These are phyloP conservation scores for Ormyrus thymus DNA, from an alignment of 2,888 invertebrate species.

Conservation along the genomic window DNA sequence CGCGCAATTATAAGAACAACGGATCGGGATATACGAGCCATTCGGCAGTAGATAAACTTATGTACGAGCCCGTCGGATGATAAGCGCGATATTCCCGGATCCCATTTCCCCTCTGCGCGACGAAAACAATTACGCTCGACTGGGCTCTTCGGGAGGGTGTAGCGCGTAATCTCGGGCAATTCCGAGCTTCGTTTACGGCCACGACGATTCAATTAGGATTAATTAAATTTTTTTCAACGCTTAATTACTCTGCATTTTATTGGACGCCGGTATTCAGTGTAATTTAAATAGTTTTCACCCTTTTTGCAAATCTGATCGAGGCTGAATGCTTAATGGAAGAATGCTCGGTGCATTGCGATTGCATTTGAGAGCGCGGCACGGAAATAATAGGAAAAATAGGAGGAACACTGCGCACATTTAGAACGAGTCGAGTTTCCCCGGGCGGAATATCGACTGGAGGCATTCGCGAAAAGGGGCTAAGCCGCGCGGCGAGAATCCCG, in stretches of 20 bases:
- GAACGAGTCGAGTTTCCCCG: too few species aligned
- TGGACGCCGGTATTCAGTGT: background rate
- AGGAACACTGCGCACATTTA: too few species aligned
- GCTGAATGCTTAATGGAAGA: too few species aligned
- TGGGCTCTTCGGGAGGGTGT: background rate
- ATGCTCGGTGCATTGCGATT: too few species aligned
- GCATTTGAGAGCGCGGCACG: too few species aligned
- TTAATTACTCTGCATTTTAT: conserved; percentile 17
- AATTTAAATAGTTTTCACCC: background rate
- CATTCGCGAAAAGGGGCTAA: background rate
- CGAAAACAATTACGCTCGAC: conserved; percentile 40
- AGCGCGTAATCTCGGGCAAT: conserved; percentile 27
- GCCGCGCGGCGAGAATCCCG: background rate
- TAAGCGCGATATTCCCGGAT: conserved; percentile 51
- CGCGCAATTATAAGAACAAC: conserved; percentile 19
- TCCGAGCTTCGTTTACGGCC: background rate
- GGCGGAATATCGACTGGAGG: too few species aligned
- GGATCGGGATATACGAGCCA: conserved; percentile 6
- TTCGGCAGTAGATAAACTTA: conserved; percentile 29
- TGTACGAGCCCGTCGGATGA: conserved; percentile 1
- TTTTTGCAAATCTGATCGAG: too few species aligned
- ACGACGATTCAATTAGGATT: conserved; percentile 43
- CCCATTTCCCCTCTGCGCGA: conserved; percentile 48
- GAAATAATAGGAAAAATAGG: too few species aligned
- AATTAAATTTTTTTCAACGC: conserved; percentile 25